Base-by-base conservation (phyloP, 2,888 invertebrate species). In the Eupithecia abbreviata region DNA sequence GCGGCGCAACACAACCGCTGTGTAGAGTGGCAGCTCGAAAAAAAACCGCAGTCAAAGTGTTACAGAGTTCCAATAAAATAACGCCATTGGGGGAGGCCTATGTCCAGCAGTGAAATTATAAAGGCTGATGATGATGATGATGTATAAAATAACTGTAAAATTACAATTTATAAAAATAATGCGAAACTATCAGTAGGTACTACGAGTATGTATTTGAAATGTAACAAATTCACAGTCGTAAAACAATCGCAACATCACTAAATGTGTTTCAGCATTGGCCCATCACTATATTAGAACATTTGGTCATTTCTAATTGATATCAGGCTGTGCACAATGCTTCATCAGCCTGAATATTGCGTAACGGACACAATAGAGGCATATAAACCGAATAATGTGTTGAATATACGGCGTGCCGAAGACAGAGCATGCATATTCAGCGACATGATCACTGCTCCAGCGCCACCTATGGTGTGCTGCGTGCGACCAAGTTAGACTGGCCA, bases 361-460 rank as follows among this genome's bases (percentile, higher is more conserved):
- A 81, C 79, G 76, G 75, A 55, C 58, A 81, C 82, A 80, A 79
- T 82, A 77, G 73, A 78, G 75, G 75, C 75, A 76, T 77, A 76
- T 79, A 78, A 78, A 81, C 78, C 65, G 79, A 78, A 81, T 79
- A 80, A 80, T 71, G 76, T 75, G 76, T 71, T 45, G 74, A 78
- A 77, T 79, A 78, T 74, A 77, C 79, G 77, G 58, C 82, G 81
- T 78, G 78, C 77, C 79, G 82, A 84, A 83, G 82, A 86, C 85
- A 82, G 80, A 81, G 72, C 78, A 83, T 85, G 84, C 85, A 86
- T 86, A 86, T 86, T 86, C 85, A 85, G 83, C 76, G 71, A 62
- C 76, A 76, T 83, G 80, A 81, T 83, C 80, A 47, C 69, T 30
- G 47, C 18, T 68, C 47, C 47, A 43, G 45, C 18, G 47, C 30